A percentile compares a stretch with the other conserved stretches of the same genome.
phyloP scores from a whole-genome alignment of 2,888 invertebrate genomes.

The Drosophila lacicola region DNA sequence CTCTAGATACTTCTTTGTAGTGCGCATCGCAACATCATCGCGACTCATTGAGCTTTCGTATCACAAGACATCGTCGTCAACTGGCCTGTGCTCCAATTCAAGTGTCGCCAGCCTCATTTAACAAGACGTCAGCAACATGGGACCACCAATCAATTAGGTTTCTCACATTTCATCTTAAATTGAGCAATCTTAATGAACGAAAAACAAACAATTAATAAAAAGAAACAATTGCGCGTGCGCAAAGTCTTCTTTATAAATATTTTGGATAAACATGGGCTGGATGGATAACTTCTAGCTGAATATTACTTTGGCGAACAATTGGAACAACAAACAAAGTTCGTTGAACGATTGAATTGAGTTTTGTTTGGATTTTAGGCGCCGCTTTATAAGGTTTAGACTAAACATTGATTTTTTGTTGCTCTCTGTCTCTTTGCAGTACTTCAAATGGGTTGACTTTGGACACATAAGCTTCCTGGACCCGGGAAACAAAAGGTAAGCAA shows the following conservation, averaged over 20 bases:
- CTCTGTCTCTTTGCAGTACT: slow-evolving; percentile 79
- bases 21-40: not conserved
- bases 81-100: slow-evolving; percentile 29
- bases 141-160: slow-evolving; percentile 48
- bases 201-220: slow-evolving; percentile 24
- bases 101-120: slow-evolving; percentile 15
- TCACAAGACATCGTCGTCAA: slow-evolving; percentile 24
- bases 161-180: slow-evolving; percentile 55
- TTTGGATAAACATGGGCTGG: slow-evolving; percentile 29
- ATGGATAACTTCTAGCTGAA: slow-evolving; percentile 4
- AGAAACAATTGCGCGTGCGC: slow-evolving; percentile 59
- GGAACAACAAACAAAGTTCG: slow-evolving; percentile 38
- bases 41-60: slow-evolving; percentile 26
- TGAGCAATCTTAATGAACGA: slow-evolving; percentile 11
- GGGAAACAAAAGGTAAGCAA: slow-evolving; percentile 84
- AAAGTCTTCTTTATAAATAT: slow-evolving; percentile 19
- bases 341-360: slow-evolving; percentile 8
- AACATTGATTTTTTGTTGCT: slow-evolving; percentile 7
- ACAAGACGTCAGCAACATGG: slow-evolving; percentile 24
- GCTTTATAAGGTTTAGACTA: slow-evolving; percentile 16
- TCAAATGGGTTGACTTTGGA: slow-evolving; percentile 85
- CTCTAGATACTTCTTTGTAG: not conserved
- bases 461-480: slow-evolving; percentile 84
- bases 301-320: slow-evolving; percentile 12
- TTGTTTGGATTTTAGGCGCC: slow-evolving; percentile 24